Conservation (phyloP, 2,113 vertebrate genomes). For the Pangasianodon gigas region DNA sequence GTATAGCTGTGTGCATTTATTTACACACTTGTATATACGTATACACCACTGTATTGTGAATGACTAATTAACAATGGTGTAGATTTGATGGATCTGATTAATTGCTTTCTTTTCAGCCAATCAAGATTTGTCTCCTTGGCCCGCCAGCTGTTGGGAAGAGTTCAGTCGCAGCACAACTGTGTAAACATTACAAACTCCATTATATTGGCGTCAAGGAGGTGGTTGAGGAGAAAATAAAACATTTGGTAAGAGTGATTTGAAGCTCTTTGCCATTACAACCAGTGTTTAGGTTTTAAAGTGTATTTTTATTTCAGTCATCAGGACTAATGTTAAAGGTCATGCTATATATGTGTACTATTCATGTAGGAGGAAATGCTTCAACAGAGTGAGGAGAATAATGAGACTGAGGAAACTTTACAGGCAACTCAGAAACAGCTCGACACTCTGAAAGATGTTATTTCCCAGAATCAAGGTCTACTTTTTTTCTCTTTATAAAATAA, state of each 20-base stretch:
- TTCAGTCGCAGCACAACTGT: conserved; percentile 76
- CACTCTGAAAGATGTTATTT: conserved; percentile 75
- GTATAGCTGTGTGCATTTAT: background rate
- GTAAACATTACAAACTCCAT: conserved; percentile 82
- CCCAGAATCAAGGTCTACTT: conserved; percentile 71
- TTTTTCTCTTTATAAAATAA: background rate
- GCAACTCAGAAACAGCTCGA: conserved; percentile 73
- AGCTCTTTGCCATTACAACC: background rate
- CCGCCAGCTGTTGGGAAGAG: conserved; percentile 89
- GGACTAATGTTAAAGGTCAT: conserved; percentile 2
- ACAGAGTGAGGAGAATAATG: conserved; percentile 54
- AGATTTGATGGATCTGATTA: background rate
- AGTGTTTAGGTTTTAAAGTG: background rate
- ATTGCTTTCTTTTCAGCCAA: conserved; percentile 71
- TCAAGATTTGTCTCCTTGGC: conserved; percentile 85
- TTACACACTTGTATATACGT: background rate
- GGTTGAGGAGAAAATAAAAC: conserved; percentile 77
- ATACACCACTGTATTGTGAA: background rate
- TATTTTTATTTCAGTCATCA: background rate
- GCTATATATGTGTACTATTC: background rate
- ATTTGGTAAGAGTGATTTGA: conserved; percentile 76
- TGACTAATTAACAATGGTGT: background rate
- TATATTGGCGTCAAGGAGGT: conserved; percentile 77
- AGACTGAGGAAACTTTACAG: conserved; percentile 62
- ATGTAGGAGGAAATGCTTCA: conserved; percentile 58